A percentile compares a stretch with the other conserved stretches of the same genome.
These are phyloP conservation scores for Muraenolepis orangiensis DNA, from an alignment of 2,797 vertebrate genomes.

Conservation along the genomic window DNA sequence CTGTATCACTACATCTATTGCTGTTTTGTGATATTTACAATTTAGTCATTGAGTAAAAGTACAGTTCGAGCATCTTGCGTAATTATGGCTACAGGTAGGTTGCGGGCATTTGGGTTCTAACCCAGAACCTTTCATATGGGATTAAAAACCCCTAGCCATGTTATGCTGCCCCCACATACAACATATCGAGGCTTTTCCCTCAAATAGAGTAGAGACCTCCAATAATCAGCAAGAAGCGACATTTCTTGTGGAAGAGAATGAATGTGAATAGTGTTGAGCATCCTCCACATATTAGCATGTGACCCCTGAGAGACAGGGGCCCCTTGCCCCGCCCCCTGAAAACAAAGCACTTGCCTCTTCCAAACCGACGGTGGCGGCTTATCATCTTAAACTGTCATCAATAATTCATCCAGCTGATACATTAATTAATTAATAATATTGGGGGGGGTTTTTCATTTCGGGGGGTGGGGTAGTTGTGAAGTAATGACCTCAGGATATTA, in stretches of 20 bases:
- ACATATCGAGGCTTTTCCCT: background rate
- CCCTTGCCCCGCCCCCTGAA: background rate
- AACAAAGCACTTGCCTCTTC: constrained; percentile 31
- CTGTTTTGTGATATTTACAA: background rate
- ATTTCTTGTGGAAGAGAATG: background rate
- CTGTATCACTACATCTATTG: background rate
- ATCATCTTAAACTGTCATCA: constrained; percentile 29
- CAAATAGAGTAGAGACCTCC: background rate
- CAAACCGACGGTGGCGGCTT: constrained; percentile 26
- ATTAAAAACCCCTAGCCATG: background rate
- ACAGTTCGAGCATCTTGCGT: background rate
- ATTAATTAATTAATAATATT: background rate
- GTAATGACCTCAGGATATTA: constrained; percentile 34
- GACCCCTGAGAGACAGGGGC: background rate
- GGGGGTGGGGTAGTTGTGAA: background rate
- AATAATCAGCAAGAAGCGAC: background rate
- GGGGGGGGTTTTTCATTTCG: too few relatives aligned
- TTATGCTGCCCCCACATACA: background rate
- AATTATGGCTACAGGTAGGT: background rate
- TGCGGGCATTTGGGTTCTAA: background rate
- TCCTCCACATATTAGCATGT: background rate
- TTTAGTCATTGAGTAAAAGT: background rate
- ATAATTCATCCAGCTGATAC: constrained; percentile 42
- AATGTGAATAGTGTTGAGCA: background rate
- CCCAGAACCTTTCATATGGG: background rate